These are phyloP conservation scores for Hippocampus mohnikei DNA, from an alignment of 2,113 vertebrate species.

Conservation along the genomic window DNA sequence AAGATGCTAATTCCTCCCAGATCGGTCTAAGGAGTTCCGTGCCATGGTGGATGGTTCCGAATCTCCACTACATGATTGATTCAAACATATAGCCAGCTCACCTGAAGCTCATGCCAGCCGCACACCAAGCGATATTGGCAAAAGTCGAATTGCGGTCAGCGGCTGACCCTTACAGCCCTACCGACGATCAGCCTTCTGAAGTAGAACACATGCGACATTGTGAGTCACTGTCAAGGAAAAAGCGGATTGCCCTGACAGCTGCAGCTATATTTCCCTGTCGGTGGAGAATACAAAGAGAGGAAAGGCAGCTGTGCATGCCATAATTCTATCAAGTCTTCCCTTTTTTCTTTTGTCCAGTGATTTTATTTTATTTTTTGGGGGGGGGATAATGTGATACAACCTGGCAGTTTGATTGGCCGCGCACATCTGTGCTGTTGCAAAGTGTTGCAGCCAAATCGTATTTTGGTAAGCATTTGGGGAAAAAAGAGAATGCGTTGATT, in stretches of 20 bases:
- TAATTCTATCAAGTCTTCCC: not conserved
- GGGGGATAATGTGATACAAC: no score
- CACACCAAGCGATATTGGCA: not conserved
- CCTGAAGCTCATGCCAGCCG: not conserved
- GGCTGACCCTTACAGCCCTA: not conserved
- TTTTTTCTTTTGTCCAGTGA: not conserved
- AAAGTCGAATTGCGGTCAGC: not conserved
- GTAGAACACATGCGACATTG: not conserved
- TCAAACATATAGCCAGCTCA: not conserved
- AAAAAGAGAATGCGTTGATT: no score
- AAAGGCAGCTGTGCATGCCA: not conserved
- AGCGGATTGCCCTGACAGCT: not conserved
- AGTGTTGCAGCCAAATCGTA: no score
- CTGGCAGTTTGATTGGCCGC: no score
- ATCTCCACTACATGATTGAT: not conserved
- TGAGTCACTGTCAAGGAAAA: not conserved
- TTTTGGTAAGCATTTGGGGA: no score
- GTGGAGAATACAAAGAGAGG: not conserved
- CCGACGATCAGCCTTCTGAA: not conserved
- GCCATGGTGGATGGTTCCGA: not conserved
- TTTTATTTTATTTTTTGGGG: no score
- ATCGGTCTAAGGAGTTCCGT: constrained; percentile 16
- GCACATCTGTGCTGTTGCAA: no score
- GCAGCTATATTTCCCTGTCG: no score
- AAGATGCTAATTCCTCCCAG: constrained; percentile 36